A percentile compares a stretch with the other conserved stretches of the same genome.
These are phyloP conservation scores for Epiblema foenella DNA, from an alignment of 2,888 invertebrate genomes.

Conservation along the genomic window DNA sequence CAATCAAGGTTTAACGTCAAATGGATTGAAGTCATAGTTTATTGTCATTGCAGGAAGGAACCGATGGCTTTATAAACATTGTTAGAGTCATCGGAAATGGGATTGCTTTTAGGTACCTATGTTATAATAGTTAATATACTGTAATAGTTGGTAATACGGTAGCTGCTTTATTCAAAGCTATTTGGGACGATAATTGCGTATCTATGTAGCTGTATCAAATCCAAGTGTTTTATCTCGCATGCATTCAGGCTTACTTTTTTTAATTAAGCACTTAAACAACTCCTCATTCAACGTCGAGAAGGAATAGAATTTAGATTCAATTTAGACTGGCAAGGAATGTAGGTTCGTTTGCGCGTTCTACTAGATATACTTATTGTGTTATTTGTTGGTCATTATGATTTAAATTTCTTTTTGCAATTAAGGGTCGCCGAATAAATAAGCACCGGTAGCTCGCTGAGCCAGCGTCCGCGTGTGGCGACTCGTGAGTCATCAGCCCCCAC, in stretches of 20 bases:
- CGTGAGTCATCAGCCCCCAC: constrained; percentile 42
- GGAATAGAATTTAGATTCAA: not conserved
- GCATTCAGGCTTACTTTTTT: no score
- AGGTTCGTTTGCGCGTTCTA: no score
- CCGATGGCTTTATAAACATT: constrained; percentile 8
- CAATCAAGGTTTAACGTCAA: constrained; percentile 28
- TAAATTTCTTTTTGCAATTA: constrained; percentile 1
- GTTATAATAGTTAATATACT: not conserved
- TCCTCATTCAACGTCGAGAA: not conserved
- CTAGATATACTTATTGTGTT: no score
- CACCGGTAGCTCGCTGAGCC: not conserved
- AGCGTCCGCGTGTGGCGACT: constrained; percentile 4
- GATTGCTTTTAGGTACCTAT: constrained; percentile 12
- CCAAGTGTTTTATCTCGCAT: not conserved
- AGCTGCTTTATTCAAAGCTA: not conserved
- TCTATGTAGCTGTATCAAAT: not conserved
- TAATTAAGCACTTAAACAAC: not conserved
- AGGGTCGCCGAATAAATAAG: not conserved
- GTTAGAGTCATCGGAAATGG: constrained; percentile 32
- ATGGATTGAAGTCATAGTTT: constrained; percentile 22
- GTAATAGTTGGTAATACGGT: not conserved
- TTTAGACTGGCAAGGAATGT: no score
- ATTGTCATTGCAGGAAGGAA: constrained; percentile 29
- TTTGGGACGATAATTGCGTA: not conserved
- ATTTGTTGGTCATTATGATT: not conserved